These are phyloP conservation scores for Rhagonycha lutea DNA, from an alignment of 2,888 invertebrate genomes.

Conservation along the genomic window DNA sequence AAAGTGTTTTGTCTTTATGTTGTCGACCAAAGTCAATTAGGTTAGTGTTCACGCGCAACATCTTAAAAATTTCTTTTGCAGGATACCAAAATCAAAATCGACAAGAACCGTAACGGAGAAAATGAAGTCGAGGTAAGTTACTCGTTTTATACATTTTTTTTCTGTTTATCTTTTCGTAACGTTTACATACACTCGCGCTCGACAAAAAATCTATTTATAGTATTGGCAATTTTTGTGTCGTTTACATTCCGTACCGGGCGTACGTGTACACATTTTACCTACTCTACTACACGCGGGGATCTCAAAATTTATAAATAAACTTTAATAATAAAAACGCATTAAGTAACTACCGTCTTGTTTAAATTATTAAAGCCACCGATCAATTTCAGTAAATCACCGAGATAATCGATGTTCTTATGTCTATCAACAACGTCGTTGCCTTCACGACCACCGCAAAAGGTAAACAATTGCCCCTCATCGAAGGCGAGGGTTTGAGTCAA, in stretches of 20 bases:
- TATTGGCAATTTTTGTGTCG: constrained; percentile 16
- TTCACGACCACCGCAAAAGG: background rate
- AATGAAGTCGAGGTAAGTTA: constrained; percentile 61
- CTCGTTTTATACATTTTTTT: constrained; percentile 18
- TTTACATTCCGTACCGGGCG: constrained; percentile 22
- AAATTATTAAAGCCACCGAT: background rate
- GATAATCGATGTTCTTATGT: background rate
- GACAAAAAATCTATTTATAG: constrained; percentile 23
- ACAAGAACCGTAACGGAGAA: constrained; percentile 61
- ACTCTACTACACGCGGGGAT: background rate
- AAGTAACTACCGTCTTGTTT: background rate
- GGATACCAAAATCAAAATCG: constrained; percentile 64
- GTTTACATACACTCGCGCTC: constrained; percentile 28
- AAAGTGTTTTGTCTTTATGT: constrained; percentile 9
- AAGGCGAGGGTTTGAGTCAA: background rate
- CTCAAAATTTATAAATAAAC: background rate
- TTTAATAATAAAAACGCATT: background rate
- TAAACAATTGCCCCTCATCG: background rate
- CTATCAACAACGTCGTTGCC: background rate
- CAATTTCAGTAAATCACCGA: background rate
- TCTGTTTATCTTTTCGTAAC: constrained; percentile 26
- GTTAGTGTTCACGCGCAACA: constrained; percentile 37
- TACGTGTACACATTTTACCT: background rate
- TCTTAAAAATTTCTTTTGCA: constrained; percentile 53
- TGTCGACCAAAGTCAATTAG: constrained; percentile 31